Base-by-base conservation (phyloP, 2,888 invertebrate species). In the Meteorus colon region DNA sequence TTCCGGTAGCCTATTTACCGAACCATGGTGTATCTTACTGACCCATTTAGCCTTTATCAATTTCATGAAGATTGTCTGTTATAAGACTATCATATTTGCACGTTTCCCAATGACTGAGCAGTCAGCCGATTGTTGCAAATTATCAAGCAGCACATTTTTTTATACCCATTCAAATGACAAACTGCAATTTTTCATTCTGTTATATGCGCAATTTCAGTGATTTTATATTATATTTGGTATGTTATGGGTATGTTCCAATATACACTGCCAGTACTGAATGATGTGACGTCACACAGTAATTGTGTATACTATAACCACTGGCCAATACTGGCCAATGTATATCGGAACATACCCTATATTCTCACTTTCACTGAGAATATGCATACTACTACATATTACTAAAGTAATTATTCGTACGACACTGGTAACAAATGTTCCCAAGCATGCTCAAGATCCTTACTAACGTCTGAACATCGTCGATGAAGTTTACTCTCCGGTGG, bases 371-470 rank as follows among this genome's bases (percentile, higher is more conserved):
- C 41, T 12, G 12, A 41, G 8, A 69, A 69, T 34, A 55, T 55
- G 16, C 29, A 55, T 70, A 12, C 19, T 70, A 12, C 19, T 12
- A 70, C 24, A 34, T 14, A 19, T 37, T 3, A 60, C 41, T 67
- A 73, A 75, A 79, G 80, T 80, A 77, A 80, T 82, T 85, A 84
- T 75, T 88, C 87, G 31, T 82, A 77, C 69, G 80, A 84, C 71
- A 84, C 74, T 41, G 89, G 89, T 82, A 89, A 80, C 78, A 89
- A 85, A 75, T 88, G 84, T 81, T 86, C 86, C 89, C 89, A 89
- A 74, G 89, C 89, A 70, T 87, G 83, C 73, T 89, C 86, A 73
- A 89, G 82, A 75, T 85, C 87, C 78, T 87, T 88, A 74, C 85
- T 86, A 27, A 86, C 86, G 34, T 87, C 87, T 51, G 88, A 87